These are phyloP conservation scores for Cerceris ruficornis DNA, from an alignment of 2,888 invertebrate genomes.

Conservation along the genomic window DNA sequence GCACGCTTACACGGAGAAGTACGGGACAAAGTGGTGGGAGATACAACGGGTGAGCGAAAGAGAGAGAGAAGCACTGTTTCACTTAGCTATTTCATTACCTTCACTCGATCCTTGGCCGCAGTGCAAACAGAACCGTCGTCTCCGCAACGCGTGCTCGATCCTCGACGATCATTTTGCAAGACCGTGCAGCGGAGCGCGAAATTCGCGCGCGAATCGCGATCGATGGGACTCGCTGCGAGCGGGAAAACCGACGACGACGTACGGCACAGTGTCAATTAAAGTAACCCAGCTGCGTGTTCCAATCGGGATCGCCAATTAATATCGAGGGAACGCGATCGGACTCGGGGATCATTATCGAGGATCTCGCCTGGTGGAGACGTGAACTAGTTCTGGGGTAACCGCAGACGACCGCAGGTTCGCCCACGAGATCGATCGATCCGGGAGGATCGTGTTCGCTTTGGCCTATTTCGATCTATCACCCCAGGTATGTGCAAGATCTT, in stretches of 20 bases:
- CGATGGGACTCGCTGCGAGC: constrained; percentile 8
- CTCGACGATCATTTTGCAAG: constrained; percentile 15
- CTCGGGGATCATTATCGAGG: background rate
- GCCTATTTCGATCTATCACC: constrained; percentile 29
- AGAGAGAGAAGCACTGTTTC: constrained; percentile 48
- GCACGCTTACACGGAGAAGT: constrained; percentile 16
- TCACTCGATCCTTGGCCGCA: constrained; percentile 71
- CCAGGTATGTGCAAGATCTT: constrained; percentile 42
- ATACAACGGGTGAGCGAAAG: constrained; percentile 26
- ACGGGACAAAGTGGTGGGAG: constrained; percentile 29
- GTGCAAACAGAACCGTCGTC: constrained; percentile 64
- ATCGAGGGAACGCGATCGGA: background rate
- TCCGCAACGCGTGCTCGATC: constrained; percentile 49
- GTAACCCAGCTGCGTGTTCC: background rate
- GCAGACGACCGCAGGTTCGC: constrained; percentile 39
- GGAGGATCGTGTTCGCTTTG: constrained; percentile 36
- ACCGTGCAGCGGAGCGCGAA: constrained; percentile 15
- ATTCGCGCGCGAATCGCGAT: constrained; percentile 47
- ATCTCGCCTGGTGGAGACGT: constrained; percentile 10
- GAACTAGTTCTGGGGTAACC: constrained; percentile 34
- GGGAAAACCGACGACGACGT: background rate
- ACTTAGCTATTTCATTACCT: constrained; percentile 75
- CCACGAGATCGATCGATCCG: constrained; percentile 32
- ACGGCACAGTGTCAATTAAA: background rate
- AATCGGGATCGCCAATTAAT: background rate